phyloP scores from a whole-genome alignment of 2,113 vertebrate species.

The Ascaphus truei region DNA sequence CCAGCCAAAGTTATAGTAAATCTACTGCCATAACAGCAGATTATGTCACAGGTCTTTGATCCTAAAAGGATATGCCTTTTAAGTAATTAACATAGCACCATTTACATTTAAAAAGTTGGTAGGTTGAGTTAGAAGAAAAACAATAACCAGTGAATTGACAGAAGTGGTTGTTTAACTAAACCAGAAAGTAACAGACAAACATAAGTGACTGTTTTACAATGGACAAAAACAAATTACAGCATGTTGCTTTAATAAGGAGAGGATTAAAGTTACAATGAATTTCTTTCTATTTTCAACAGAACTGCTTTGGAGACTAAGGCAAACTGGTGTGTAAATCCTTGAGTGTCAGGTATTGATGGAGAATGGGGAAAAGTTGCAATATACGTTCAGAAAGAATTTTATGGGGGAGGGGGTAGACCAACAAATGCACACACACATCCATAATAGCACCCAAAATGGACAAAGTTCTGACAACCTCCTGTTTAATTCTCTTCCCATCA shows the following conservation, averaged over 20 bases:
- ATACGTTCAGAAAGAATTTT: too few species aligned
- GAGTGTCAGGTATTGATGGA: too few species aligned
- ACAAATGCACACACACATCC: too few species aligned
- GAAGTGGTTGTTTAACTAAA: too few species aligned
- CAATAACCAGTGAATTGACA: not conserved
- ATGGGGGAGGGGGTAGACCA: not conserved
- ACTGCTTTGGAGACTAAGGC: constrained; percentile 15
- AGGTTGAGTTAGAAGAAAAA: not conserved
- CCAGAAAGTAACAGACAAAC: too few species aligned
- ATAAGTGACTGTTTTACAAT: too few species aligned
- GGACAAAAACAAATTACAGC: too few species aligned
- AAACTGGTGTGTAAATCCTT: constrained; percentile 10
- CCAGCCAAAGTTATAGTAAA: not conserved
- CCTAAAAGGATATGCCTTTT: not conserved
- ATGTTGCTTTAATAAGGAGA: too few species aligned
- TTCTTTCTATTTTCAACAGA: too few species aligned
- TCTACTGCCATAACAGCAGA: not conserved
- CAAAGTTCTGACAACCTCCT: not conserved
- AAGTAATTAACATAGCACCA: constrained; percentile 11
- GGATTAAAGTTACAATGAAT: too few species aligned
- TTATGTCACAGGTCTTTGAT: not conserved
- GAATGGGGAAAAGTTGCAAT: too few species aligned
- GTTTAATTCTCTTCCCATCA: too few species aligned
- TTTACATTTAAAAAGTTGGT: not conserved
- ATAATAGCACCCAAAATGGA: not conserved